Conservation (phyloP, 2,797 vertebrate species). For the Octomys mimax region DNA sequence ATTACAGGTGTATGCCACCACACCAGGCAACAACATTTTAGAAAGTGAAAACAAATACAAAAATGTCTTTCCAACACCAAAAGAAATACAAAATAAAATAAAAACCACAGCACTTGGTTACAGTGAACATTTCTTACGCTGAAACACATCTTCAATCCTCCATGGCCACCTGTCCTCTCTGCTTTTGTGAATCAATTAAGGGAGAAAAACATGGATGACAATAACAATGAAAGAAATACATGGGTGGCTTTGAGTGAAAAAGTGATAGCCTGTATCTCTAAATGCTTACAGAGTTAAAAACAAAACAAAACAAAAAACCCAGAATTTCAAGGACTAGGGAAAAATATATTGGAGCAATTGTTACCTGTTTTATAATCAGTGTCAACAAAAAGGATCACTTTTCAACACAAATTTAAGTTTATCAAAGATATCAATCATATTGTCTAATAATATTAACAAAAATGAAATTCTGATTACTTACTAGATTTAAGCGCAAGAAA, state of each 20-base stretch:
- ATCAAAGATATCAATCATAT: conserved; percentile 28
- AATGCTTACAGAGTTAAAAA: not conserved
- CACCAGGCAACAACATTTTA: not conserved
- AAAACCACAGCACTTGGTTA: conserved; percentile 46
- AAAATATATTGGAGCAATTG: conserved; percentile 16
- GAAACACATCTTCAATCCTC: conserved; percentile 56
- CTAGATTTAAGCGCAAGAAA: not conserved
- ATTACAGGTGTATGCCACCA: too few relatives aligned
- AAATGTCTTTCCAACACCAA: conserved; percentile 53
- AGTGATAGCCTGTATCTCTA: not conserved
- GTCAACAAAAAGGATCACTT: conserved; percentile 36
- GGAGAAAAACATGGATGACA: conserved; percentile 43
- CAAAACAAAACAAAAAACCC: not conserved
- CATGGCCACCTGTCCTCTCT: not conserved
- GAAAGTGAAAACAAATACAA: conserved; percentile 45
- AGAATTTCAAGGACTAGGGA: conserved; percentile 42
- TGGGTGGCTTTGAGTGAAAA: conserved; percentile 19
- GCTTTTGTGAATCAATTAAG: conserved; percentile 46
- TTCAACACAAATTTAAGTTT: conserved; percentile 55
- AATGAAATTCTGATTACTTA: conserved; percentile 58
- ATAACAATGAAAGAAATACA: not conserved
- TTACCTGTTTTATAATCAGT: conserved; percentile 30
- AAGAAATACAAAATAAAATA: conserved; percentile 63
- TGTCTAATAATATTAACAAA: conserved; percentile 9
- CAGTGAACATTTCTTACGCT: not conserved